Conservation (phyloP, 53 echinoderm and acorn worm genomes). For the Glandiceps talaboti region DNA sequence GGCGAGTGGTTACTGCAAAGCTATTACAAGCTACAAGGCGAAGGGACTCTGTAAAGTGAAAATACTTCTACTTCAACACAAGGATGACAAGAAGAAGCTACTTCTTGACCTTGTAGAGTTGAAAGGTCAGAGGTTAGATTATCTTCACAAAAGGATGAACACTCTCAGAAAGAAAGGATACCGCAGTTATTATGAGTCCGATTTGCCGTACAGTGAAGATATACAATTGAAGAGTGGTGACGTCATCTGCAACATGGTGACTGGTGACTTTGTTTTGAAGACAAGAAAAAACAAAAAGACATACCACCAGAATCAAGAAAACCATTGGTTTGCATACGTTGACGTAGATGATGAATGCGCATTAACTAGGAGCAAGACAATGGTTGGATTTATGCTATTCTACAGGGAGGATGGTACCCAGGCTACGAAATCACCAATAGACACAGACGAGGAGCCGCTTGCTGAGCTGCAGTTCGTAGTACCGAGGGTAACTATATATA, state of each 20-base stretch:
- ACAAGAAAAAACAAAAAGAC: neutral
- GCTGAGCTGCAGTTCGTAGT: neutral
- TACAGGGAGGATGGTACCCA: neutral
- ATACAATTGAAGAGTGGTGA: neutral
- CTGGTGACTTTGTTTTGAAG: neutral
- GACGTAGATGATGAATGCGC: neutral
- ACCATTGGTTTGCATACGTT: neutral
- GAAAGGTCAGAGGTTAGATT: neutral
- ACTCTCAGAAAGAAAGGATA: neutral
- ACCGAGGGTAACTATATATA: neutral
- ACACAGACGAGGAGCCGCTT: neutral
- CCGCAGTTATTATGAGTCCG: neutral
- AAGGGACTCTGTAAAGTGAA: neutral
- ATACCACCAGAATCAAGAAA: neutral
- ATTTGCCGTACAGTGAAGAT: neutral
- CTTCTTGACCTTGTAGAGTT: neutral
- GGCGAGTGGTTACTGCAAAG: neutral
- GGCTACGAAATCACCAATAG: neutral
- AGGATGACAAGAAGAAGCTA: neutral
- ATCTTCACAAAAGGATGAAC: neutral
- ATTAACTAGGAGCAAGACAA: neutral
- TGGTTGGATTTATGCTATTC: neutral
- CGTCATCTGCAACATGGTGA: neutral
- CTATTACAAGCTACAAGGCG: neutral
- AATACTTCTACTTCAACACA: neutral